Evolutionary conservation across 2,113 vertebrate genomes (phyloP).

Genomic region (Podilymbus podiceps): DNA sequence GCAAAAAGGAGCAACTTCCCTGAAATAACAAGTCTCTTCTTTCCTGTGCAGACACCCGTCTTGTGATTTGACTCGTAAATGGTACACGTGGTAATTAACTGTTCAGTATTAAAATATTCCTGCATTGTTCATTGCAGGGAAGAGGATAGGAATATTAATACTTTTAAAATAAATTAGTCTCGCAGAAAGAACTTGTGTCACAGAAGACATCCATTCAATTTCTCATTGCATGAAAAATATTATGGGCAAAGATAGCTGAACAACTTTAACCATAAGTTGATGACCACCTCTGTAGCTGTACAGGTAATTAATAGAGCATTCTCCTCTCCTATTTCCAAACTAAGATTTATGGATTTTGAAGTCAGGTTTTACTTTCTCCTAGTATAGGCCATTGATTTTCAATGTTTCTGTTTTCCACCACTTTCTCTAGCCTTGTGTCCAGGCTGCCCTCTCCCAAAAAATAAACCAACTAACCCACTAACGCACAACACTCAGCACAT

Average conservation of each 20-base stretch:
- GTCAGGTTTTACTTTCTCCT: background rate
- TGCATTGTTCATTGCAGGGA: slow-evolving; percentile 9
- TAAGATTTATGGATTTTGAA: background rate
- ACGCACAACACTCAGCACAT: background rate
- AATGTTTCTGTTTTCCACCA: background rate
- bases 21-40: background rate
- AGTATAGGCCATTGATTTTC: background rate
- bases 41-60: background rate
- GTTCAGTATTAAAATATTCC: slow-evolving; percentile 30
- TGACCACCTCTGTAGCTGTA: background rate
- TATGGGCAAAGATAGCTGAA: background rate
- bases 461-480: background rate
- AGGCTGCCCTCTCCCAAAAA: background rate
- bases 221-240: background rate
- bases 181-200: background rate
- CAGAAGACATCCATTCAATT: background rate
- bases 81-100: slow-evolving; percentile 31
- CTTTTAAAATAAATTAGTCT: background rate
- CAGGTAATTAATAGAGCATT: background rate
- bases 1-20: background rate
- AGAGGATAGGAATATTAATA: background rate
- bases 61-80: slow-evolving; percentile 1
- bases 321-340: background rate
- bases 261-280: background rate
- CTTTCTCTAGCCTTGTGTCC: background rate